Conservation (phyloP, 2,888 invertebrate genomes). For the Phasia obesa region DNA sequence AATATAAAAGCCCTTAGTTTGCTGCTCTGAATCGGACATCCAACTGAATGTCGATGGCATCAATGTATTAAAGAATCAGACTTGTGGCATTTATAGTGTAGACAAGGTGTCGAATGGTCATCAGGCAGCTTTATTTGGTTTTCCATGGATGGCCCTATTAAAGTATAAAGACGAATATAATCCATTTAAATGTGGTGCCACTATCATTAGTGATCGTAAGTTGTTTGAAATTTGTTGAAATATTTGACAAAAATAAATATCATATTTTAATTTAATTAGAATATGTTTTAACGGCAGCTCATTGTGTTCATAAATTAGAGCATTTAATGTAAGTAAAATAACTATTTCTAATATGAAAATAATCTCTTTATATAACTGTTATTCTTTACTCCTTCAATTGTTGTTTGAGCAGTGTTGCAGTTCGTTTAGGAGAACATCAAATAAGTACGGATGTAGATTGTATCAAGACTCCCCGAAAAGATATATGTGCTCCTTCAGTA, state of each 20-base stretch:
- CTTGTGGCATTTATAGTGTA: conserved; percentile 85
- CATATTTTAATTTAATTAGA: conserved; percentile 27
- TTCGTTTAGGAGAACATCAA: conserved; percentile 77
- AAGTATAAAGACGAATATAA: conserved; percentile 83
- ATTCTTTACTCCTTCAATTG: background rate
- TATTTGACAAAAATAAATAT: background rate
- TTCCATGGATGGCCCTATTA: conserved; percentile 90
- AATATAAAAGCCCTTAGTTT: conserved; percentile 74
- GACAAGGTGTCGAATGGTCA: conserved; percentile 86
- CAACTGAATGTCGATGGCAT: conserved; percentile 77
- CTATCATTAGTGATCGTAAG: conserved; percentile 77
- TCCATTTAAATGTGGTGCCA: conserved; percentile 80
- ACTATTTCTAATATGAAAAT: background rate
- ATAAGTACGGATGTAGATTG: conserved; percentile 76
- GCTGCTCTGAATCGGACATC: conserved; percentile 73
- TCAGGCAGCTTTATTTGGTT: conserved; percentile 85
- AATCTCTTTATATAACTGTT: background rate
- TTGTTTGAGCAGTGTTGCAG: conserved; percentile 67
- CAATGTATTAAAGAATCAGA: conserved; percentile 70
- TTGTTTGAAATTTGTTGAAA: conserved; percentile 70
- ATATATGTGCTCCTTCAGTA: conserved; percentile 75
- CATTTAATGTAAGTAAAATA: conserved; percentile 73
- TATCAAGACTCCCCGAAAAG: conserved; percentile 72
- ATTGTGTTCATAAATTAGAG: conserved; percentile 73
- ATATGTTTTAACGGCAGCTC: conserved; percentile 78